Evolutionary conservation across 2,888 invertebrate species (phyloP), one percentile per base, ranked within the genome.

Genomic region (Colostygia pectinataria): DNA sequence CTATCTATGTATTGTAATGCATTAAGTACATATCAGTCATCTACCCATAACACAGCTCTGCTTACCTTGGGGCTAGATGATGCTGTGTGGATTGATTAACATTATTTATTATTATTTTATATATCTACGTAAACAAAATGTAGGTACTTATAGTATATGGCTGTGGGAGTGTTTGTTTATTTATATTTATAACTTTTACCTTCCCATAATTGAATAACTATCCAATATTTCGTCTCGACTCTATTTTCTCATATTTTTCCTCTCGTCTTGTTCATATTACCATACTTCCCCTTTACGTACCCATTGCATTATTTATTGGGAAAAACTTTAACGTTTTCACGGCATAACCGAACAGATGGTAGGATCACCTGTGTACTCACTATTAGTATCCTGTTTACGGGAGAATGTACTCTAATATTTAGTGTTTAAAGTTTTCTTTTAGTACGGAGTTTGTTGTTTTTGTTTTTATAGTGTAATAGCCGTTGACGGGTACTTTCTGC

Each of bases 231-330:
- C 23, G 9, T 7, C 24, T 10, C 24, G 24, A 5, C n/a, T 23
- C 34, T 14, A 31, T 33, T 32, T 31, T 13, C 9, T 8, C 39
- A 37, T 44, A 40, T 40, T 50, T 31, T 44, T 41, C 31, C 10
- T 9, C 41, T 13, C 20, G 24, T 33, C 28, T 42, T 40, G 37
- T 43, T 43, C 38, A 48, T 65, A 65, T 59, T 61, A 52, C 62
- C 72, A 74, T 68, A 69, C 71, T 71, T 65, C 54, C 62, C 65
- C 63, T 63, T 64, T 65, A 48, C 41, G 51, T 43, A 59, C 63
- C 33, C 68, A 77, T 76, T 87, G 85, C 85, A 88, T 87, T 88
- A 87, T 87, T 87, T 88, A 87, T 87, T 86, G 83, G 79, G 75
- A 76, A 84, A 83, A 85, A 83, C 81, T 86, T 72, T 83, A 82